Conservation (phyloP, 2,797 vertebrate species). For the Helicolenus hilgendorfi region DNA sequence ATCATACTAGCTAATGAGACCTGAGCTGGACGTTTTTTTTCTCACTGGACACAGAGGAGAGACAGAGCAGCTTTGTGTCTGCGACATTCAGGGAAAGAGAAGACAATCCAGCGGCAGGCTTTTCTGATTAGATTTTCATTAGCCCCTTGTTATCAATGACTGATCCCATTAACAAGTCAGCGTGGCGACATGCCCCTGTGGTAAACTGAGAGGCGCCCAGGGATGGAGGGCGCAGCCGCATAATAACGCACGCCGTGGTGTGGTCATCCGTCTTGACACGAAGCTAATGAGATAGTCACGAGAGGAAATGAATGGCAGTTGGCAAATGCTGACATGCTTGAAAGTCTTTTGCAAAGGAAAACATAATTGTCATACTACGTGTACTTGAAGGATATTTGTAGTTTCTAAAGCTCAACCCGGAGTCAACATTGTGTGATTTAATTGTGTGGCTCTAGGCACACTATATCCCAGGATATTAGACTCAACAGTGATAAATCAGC, state of each 20-base stretch:
- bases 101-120: slow-evolving; percentile 61
- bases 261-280: slow-evolving; percentile 66
- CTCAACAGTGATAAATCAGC: slow-evolving; percentile 86
- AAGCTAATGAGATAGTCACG: slow-evolving; percentile 68
- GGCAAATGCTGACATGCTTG: slow-evolving; percentile 19
- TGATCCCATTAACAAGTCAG: slow-evolving; percentile 84
- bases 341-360: slow-evolving; percentile 26
- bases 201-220: slow-evolving; percentile 57
- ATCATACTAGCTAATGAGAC: slow-evolving; percentile 58
- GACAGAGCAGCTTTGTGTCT: slow-evolving; percentile 13
- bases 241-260: slow-evolving; percentile 41
- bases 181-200: slow-evolving; percentile 65
- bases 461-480: slow-evolving; percentile 74
- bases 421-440: slow-evolving; percentile 79
- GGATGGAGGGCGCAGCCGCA: slow-evolving; percentile 43
- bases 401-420: slow-evolving; percentile 61
- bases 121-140: slow-evolving; percentile 86
- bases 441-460: slow-evolving; percentile 77
- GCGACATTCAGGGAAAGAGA: slow-evolving; percentile 34
- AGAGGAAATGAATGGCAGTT: slow-evolving; percentile 48
- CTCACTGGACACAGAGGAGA: slow-evolving; percentile 21
- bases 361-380: slow-evolving; percentile 44
- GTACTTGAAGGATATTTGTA: slow-evolving; percentile 73
- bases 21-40: slow-evolving; percentile 20
- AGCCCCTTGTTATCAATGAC: slow-evolving; percentile 83